phyloP scores from a whole-genome alignment of 2,888 invertebrate species.

The Apantesis nais region DNA sequence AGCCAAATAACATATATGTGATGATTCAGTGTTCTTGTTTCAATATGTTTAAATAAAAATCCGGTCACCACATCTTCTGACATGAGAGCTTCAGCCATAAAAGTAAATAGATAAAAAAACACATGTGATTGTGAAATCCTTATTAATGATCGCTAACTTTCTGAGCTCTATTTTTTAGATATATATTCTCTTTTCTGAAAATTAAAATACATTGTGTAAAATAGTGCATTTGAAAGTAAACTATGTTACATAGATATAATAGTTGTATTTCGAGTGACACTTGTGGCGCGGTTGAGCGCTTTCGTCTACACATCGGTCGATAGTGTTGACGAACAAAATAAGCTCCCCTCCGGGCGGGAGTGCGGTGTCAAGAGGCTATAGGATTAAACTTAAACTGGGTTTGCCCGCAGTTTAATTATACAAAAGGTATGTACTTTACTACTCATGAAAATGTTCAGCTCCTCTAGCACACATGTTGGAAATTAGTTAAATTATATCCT shows the following conservation, averaged over 20 bases:
- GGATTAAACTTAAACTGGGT: constrained; percentile 85
- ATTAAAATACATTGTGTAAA: constrained; percentile 56
- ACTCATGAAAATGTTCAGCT: constrained; percentile 72
- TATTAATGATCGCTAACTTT: constrained; percentile 75
- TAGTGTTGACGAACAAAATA: constrained; percentile 85
- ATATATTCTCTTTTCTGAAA: constrained; percentile 65
- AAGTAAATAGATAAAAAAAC: constrained; percentile 71
- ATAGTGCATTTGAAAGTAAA: constrained; percentile 64
- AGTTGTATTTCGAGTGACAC: constrained; percentile 71
- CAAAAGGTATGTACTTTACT: constrained; percentile 78
- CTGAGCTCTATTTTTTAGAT: constrained; percentile 71
- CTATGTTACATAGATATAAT: constrained; percentile 62
- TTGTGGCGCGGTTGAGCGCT: constrained; percentile 67
- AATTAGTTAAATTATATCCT: constrained; percentile 79
- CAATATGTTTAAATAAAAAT: constrained; percentile 43
- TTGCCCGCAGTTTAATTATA: constrained; percentile 84
- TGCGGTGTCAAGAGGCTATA: constrained; percentile 85
- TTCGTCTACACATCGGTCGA: constrained; percentile 79
- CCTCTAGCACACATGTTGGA: constrained; percentile 71
- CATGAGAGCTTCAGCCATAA: constrained; percentile 58
- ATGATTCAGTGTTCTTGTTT: too few relatives aligned
- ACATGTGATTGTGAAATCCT: constrained; percentile 71
- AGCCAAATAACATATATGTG: constrained; percentile 32
- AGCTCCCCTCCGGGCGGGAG: constrained; percentile 77
- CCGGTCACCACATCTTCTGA: constrained; percentile 49